phyloP scores from a whole-genome alignment of 2,797 vertebrate species.

The Syngnathus acus region DNA sequence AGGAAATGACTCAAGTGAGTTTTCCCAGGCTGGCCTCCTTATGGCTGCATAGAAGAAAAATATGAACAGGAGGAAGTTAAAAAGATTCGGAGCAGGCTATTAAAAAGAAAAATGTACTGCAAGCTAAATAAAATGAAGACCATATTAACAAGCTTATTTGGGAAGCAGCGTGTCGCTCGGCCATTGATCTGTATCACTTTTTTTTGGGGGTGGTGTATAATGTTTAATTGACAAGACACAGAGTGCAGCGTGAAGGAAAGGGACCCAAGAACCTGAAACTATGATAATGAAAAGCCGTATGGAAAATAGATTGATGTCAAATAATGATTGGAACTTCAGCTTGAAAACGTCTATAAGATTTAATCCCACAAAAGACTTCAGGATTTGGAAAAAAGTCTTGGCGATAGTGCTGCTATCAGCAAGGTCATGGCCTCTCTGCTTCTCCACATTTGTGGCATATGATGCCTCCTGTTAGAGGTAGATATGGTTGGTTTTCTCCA shows the following conservation, averaged over 20 bases:
- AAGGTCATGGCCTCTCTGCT: constrained; percentile 13
- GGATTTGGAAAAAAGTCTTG: constrained; percentile 11
- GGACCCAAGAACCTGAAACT: too few species aligned
- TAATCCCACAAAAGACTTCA: constrained; percentile 27
- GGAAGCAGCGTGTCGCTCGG: background rate
- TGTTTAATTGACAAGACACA: too few species aligned
- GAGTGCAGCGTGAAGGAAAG: too few species aligned
- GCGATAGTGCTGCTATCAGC: constrained; percentile 27
- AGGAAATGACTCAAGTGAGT: background rate
- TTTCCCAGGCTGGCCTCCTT: background rate
- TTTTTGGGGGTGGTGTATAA: background rate
- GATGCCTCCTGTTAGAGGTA: constrained; percentile 16
- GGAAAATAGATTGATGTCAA: background rate
- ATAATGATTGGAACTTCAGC: background rate
- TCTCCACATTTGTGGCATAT: constrained; percentile 25
- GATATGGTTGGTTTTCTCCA: constrained; percentile 40
- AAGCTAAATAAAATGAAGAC: background rate
- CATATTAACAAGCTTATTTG: too few species aligned
- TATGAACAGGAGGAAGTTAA: background rate
- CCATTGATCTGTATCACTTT: background rate
- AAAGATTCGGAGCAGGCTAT: background rate
- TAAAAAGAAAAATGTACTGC: background rate
- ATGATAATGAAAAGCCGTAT: background rate
- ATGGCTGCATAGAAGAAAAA: background rate
- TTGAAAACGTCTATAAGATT: background rate